Base-by-base conservation (phyloP, 2,797 vertebrate genomes). In the Cottoperca gobio region DNA sequence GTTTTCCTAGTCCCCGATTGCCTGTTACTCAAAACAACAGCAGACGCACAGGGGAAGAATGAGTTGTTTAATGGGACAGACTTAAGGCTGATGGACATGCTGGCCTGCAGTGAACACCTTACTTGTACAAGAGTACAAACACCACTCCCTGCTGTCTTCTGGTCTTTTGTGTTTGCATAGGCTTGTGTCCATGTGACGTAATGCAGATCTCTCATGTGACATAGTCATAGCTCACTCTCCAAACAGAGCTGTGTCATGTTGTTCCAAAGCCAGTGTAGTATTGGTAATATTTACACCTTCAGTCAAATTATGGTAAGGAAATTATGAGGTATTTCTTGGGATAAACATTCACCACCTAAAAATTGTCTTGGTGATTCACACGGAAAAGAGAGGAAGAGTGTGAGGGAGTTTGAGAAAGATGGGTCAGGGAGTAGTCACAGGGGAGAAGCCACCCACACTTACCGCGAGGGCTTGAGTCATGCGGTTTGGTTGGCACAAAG, bases 391-490 rank as follows among this genome's bases (percentile, higher is more conserved):
- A 59, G 54, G 74, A 80, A 66, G 62, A 70, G 59, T 69, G 76
- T 59, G 60, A 81, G 79, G 64, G 85, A 74, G 72, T 87, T 79
- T 68, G 65, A 83, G 85, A 72, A 49, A 74, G 85, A 89, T 91
- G 83, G 88, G 83, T 90, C 81, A 89, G 86, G 82, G 79, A 86
- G 86, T 90, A 89, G 90, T 92, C 89, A 91, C 62, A 76, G 84
- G 75, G 89, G 83, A 71, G 78, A 80, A 91, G 81, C 86, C 92
- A 84, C 92, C 91, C 89, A 93, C 89, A 81, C 88, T 82, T 31
- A 91, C 92, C 91, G 79, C 89, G 86, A 63, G 81, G 35, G 31
- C 65, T 82, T 94, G 94, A 94, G 81, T 95, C 93, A 94, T 75
- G 69, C 49, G 58, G 81, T 83, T 76, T 48, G 72, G 79, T 68